Evolutionary conservation across 2,113 vertebrate genomes (phyloP).

Genomic region (Athene cunicularia): DNA sequence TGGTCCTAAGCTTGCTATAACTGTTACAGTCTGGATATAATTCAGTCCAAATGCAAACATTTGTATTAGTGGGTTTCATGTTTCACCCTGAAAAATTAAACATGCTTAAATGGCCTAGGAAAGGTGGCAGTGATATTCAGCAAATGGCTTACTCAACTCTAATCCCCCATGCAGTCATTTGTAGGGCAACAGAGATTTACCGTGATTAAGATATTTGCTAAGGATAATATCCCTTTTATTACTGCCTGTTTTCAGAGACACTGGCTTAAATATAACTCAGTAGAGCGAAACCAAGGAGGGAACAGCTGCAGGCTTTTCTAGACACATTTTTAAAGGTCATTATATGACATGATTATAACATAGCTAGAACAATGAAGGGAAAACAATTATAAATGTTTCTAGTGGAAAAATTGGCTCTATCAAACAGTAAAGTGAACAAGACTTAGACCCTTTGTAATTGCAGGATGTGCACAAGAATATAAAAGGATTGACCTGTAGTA

Average conservation of each 20-base stretch:
- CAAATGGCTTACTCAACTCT: constrained; percentile 63
- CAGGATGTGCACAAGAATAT: not conserved
- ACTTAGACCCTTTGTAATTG: not conserved
- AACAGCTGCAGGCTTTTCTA: constrained; percentile 65
- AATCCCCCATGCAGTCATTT: constrained; percentile 66
- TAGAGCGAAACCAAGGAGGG: constrained; percentile 6
- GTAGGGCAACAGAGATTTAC: constrained; percentile 70
- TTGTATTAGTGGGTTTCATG: constrained; percentile 57
- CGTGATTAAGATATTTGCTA: constrained; percentile 68
- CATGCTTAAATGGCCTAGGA: constrained; percentile 50
- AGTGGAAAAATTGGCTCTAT: not conserved
- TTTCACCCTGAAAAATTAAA: constrained; percentile 72
- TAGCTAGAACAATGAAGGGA: not conserved
- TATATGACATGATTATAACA: constrained; percentile 12
- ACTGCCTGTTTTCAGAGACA: constrained; percentile 57
- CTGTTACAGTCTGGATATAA: constrained; percentile 62
- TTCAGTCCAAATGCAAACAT: constrained; percentile 67
- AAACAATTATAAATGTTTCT: constrained; percentile 15
- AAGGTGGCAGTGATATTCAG: constrained; percentile 71
- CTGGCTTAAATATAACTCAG: constrained; percentile 45
- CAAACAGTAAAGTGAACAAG: not conserved
- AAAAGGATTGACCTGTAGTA: not conserved
- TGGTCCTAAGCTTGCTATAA: constrained; percentile 42
- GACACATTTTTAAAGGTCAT: constrained; percentile 45
- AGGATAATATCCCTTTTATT: constrained; percentile 69